Base-by-base conservation (phyloP, 2,888 invertebrate species). In the Seira sanloemensis region DNA sequence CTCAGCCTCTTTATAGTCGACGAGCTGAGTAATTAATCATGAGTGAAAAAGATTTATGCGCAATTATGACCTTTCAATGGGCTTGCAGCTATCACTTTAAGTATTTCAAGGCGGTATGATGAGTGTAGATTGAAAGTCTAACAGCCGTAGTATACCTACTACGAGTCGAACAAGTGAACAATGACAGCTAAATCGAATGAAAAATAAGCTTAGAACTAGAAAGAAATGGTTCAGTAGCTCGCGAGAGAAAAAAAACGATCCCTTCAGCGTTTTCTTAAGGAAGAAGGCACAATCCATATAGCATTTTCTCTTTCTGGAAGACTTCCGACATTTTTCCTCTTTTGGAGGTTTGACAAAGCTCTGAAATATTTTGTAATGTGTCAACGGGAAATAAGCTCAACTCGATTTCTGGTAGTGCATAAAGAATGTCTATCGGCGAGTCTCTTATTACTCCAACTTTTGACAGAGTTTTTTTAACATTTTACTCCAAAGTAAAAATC, bases 231-330 rank as follows among this genome's bases (percentile, higher is more conserved):
- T 50, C 58, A 58, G n/a, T 18, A 69, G 24, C 16, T 65, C 37
- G 65, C 18, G 16, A 68, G 69, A n/a, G 37, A 16, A 78, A 24
- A 1, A 27, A 66, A 69, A 24, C 71, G 79, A 80, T 80, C 73
- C 74, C 68, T 74, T 80, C 58, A 74, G 74, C 67, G 80, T 67
- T 74, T 80, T 62, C 62, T 21, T 68, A 25, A 80, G 68, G 50
- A 37, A 27, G n/a, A 72, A 16, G 37, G 12, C 71, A 72, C 50
- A 50, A 23, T 23, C 50, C 62, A 21, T 23, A 62, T 7, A 62
- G 23, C 62, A 62, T 19, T 62, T 62, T 62, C 23, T 21, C 62
- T 62, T 12, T 62, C 58, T 18, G 7, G 16, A 58, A 58, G 58
- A 12, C 37, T n/a, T 37, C 37, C 12, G 12, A 37, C 4, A 4